Percentiles rank a stretch among this genome's conserved stretches.
phyloP scores from a whole-genome alignment of 2,888 invertebrate genomes.

The Pachydiplax longipennis region DNA sequence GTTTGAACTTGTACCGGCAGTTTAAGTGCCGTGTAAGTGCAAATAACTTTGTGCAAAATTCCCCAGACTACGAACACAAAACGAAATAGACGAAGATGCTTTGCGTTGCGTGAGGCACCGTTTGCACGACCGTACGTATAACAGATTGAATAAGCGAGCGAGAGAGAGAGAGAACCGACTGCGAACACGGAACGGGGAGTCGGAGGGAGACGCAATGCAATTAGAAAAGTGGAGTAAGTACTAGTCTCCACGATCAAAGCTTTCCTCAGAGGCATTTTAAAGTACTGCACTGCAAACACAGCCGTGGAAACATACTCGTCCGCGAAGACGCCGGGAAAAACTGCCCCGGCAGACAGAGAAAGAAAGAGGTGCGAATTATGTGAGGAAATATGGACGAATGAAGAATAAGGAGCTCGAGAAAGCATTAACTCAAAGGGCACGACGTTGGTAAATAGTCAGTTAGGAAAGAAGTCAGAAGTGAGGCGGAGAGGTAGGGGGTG shows the following conservation, averaged over 20 bases:
- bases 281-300: not conserved
- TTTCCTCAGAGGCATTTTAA: not conserved
- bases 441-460: slow-evolving; percentile 19
- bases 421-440: slow-evolving; percentile 19
- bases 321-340: not conserved
- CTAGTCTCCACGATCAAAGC: not conserved
- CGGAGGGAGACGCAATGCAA: not conserved
- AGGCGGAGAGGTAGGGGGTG: not conserved
- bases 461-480: not conserved
- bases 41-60: slow-evolving; percentile 25
- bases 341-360: not conserved
- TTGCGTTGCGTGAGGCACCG: not conserved
- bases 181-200: not conserved
- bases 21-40: not conserved
- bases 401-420: not conserved
- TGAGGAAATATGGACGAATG: not conserved
- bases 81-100: not conserved
- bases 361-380: not conserved
- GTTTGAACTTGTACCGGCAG: not conserved
- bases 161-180: not conserved
- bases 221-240: slow-evolving; percentile 1
- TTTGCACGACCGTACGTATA: not conserved
- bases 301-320: not conserved
- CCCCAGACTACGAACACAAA: slow-evolving; percentile 2
- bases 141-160: slow-evolving; percentile 9